Percentiles rank a stretch among this genome's conserved stretches.
These are phyloP conservation scores for Lydus trimaculatus DNA, from an alignment of 2,888 invertebrate genomes.

Conservation along the genomic window DNA sequence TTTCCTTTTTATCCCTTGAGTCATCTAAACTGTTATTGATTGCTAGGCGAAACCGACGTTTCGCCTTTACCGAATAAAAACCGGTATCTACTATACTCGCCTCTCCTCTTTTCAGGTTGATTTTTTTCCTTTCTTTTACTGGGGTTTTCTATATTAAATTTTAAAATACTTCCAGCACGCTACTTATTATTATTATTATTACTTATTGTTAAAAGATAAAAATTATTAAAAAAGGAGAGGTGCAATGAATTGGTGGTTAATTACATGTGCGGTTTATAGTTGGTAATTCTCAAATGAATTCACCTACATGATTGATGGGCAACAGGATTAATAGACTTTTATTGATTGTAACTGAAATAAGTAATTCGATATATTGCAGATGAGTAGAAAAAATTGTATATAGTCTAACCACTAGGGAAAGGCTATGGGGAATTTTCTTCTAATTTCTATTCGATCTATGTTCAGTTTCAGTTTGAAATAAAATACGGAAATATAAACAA, in stretches of 20 bases:
- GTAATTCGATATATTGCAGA: slow-evolving; percentile 6
- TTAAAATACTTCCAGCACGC: slow-evolving; percentile 27
- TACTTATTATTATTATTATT: slow-evolving; percentile 17
- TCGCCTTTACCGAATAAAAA: slow-evolving; percentile 9
- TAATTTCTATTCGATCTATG: background rate
- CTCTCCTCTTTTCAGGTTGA: slow-evolving; percentile 14
- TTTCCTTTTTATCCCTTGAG: slow-evolving; percentile 52
- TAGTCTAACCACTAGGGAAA: background rate
- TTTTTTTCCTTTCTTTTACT: background rate
- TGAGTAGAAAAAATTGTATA: background rate
- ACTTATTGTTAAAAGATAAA: background rate
- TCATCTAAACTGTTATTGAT: slow-evolving; percentile 52
- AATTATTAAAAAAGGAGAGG: slow-evolving; percentile 11
- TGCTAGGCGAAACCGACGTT: slow-evolving; percentile 35
- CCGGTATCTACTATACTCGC: slow-evolving; percentile 15
- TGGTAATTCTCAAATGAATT: background rate
- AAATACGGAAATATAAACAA: background rate
- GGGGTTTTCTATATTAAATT: slow-evolving; percentile 23
- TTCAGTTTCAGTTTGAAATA: background rate
- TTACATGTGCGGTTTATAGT: background rate
- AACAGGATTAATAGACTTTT: background rate
- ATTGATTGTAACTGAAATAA: slow-evolving; percentile 7
- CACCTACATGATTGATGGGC: background rate
- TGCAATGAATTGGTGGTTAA: background rate
- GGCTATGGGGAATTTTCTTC: background rate